A percentile compares a stretch with the other conserved stretches of the same genome.
These are phyloP conservation scores for Griposia aprilina DNA, from an alignment of 2,888 invertebrate species.

Conservation along the genomic window DNA sequence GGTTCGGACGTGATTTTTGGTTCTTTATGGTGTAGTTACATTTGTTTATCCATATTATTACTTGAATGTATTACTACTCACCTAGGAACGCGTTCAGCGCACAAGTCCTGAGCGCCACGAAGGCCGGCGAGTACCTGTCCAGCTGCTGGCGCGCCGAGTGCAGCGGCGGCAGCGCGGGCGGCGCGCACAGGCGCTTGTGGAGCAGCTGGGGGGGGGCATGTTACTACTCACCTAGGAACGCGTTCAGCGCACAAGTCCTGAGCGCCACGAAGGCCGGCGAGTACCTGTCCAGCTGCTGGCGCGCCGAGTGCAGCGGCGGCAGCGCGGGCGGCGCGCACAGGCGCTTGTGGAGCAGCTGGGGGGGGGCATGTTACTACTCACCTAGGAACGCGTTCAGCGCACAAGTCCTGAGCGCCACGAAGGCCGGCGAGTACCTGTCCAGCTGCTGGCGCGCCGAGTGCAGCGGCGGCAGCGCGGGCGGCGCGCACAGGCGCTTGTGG, in stretches of 20 bases:
- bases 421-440: constrained; percentile 83
- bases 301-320: constrained; percentile 85
- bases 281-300: constrained; percentile 86
- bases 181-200: constrained; percentile 77
- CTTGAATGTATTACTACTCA: too few species aligned
- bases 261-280: constrained; percentile 83
- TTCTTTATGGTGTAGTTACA: too few species aligned
- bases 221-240: constrained; percentile 78
- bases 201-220: constrained; percentile 72
- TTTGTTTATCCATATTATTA: too few species aligned
- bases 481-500: constrained; percentile 77
- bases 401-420: constrained; percentile 81
- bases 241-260: constrained; percentile 80
- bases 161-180: constrained; percentile 84
- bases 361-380: constrained; percentile 55
- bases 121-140: constrained; percentile 83
- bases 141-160: constrained; percentile 87
- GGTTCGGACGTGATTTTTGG: too few species aligned
- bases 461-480: constrained; percentile 84
- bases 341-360: constrained; percentile 81
- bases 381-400: constrained; percentile 83
- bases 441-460: constrained; percentile 87
- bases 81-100: constrained; percentile 83
- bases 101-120: constrained; percentile 81
- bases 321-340: constrained; percentile 78